These are phyloP conservation scores for Hylaeus anthracinus DNA, from an alignment of 1,140 invertebrate species.

Conservation along the genomic window DNA sequence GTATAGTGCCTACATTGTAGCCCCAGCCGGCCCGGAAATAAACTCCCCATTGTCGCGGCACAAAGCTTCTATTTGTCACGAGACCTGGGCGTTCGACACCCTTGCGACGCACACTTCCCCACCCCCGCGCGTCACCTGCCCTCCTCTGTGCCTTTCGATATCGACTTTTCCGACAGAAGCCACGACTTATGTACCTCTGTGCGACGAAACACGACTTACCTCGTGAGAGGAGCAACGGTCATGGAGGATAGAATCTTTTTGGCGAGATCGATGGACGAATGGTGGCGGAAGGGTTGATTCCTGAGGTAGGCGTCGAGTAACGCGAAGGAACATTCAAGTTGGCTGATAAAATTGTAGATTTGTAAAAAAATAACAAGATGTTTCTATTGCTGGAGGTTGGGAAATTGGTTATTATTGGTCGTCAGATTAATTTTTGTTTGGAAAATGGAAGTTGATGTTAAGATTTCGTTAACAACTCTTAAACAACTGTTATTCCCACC, in stretches of 20 bases:
- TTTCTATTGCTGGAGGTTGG: no score
- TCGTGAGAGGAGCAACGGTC: conserved; percentile 17
- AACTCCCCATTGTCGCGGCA: conserved; percentile 81
- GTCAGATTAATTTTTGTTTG: no score
- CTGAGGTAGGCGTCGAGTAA: neutral
- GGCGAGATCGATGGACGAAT: no score
- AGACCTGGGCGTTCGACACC: conserved; percentile 70
- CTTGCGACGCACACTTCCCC: conserved; percentile 52
- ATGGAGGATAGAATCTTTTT: neutral
- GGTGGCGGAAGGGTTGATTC: no score
- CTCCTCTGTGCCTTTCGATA: conserved; percentile 55
- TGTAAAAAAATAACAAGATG: no score
- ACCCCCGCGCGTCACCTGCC: conserved; percentile 43
- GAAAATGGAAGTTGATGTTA: no score
- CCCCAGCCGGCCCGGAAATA: conserved; percentile 81
- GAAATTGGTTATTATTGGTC: no score
- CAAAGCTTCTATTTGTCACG: conserved; percentile 79
- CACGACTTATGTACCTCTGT: conserved; percentile 55
- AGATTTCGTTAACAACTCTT: no score
- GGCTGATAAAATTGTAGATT: no score
- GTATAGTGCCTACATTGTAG: conserved; percentile 81
- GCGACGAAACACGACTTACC: conserved; percentile 42
- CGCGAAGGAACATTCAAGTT: neutral
- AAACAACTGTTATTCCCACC: no score
- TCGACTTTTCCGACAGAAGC: conserved; percentile 60